Conservation (phyloP, 2,113 vertebrate genomes). For the Rhagologus leucostigma region DNA sequence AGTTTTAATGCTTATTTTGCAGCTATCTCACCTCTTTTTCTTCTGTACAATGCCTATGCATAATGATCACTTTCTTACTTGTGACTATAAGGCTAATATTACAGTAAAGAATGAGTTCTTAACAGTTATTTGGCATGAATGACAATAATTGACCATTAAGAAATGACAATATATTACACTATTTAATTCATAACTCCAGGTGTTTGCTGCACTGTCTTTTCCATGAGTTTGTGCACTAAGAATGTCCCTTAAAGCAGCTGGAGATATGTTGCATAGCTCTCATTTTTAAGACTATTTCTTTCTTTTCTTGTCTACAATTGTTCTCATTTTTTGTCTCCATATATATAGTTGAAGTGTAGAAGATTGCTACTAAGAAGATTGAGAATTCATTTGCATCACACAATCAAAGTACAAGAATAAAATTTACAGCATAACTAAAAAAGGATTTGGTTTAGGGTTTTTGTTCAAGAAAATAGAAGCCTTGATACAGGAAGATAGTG, state of each 20-base stretch:
- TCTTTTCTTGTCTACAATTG: not conserved
- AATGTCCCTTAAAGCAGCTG: not conserved
- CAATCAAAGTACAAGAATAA: not conserved
- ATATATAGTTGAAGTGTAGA: not conserved
- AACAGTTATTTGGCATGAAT: not conserved
- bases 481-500: not conserved
- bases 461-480: not conserved
- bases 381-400: not conserved
- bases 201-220: not conserved
- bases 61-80: not conserved
- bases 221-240: not conserved
- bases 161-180: not conserved
- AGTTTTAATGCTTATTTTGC: not conserved
- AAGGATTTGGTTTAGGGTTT: not conserved
- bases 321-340: not conserved
- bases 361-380: not conserved
- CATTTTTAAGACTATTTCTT: not conserved
- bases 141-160: not conserved
- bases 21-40: not conserved
- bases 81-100: not conserved
- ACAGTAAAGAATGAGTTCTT: not conserved
- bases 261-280: not conserved
- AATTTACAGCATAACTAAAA: not conserved
- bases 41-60: not conserved
- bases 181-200: not conserved